Percentiles rank a stretch among this genome's conserved stretches.
Evolutionary conservation across 2,888 invertebrate species (phyloP).

Genomic region (Macrophya alboannulata): DNA sequence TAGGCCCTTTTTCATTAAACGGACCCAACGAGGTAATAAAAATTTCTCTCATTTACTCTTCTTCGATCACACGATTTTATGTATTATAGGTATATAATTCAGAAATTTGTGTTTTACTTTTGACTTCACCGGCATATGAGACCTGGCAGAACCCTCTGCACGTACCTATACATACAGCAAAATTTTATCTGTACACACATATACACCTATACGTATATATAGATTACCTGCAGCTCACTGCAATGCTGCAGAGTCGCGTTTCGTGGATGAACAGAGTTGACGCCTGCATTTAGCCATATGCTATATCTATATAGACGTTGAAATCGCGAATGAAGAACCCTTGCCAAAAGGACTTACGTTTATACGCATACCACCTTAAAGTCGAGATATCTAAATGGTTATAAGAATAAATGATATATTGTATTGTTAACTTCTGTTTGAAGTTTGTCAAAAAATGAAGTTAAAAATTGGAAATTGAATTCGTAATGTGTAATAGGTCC

Average conservation of each 20-base stretch:
- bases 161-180: not conserved
- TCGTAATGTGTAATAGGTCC: too few species aligned
- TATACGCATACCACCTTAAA: conserved; percentile 6
- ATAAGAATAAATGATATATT: not conserved
- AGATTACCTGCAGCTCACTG: conserved; percentile 42
- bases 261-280: conserved; percentile 40
- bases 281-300: conserved; percentile 37
- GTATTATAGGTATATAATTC: not conserved
- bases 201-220: not conserved
- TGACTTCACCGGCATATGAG: not conserved
- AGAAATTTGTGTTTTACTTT: conserved; percentile 1
- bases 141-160: not conserved
- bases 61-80: not conserved
- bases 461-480: too few species aligned
- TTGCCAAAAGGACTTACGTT: conserved; percentile 32
- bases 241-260: conserved; percentile 49
- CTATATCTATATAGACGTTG: not conserved
- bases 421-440: not conserved
- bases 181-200: not conserved
- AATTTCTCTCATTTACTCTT: not conserved
- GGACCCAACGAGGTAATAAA: not conserved
- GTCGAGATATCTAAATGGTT: not conserved
- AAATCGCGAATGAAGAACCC: not conserved
- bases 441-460: not conserved
- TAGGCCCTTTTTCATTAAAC: too few species aligned